phyloP scores from a whole-genome alignment of 2,888 invertebrate genomes.

The Oscheius sp. region DNA sequence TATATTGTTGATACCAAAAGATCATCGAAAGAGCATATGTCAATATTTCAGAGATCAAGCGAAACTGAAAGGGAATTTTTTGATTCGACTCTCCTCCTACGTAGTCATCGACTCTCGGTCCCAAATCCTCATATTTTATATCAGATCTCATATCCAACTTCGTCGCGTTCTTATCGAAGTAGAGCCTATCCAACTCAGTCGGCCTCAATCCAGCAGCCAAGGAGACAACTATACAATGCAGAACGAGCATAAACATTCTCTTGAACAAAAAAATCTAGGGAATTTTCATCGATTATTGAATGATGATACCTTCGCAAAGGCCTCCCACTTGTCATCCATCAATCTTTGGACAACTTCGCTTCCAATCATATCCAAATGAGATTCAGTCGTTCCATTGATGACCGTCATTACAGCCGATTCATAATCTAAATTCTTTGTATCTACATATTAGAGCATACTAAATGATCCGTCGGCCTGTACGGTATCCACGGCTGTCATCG shows the following conservation, averaged over 20 bases:
- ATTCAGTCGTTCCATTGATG: constrained; percentile 93
- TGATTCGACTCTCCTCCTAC: not conserved
- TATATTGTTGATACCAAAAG: constrained; percentile 89
- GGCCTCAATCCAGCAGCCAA: constrained; percentile 91
- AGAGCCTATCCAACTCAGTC: constrained; percentile 76
- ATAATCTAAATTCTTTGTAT: constrained; percentile 81
- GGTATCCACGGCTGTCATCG: constrained; percentile 93
- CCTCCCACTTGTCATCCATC: constrained; percentile 98
- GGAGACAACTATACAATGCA: constrained; percentile 87
- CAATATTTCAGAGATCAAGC: constrained; percentile 84
- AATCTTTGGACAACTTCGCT: constrained; percentile 96
- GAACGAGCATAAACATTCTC: constrained; percentile 84
- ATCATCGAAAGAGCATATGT: constrained; percentile 87
- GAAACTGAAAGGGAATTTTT: constrained; percentile 69
- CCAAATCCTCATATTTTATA: constrained; percentile 57
- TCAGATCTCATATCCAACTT: constrained; percentile 53
- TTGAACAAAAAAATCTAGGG: constrained; percentile 88
- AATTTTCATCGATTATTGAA: not conserved
- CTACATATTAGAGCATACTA: constrained; percentile 75
- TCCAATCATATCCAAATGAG: constrained; percentile 97
- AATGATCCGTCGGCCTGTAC: constrained; percentile 91
- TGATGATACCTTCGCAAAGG: constrained; percentile 84
- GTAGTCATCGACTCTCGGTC: constrained; percentile 19
- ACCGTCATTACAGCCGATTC: constrained; percentile 97
- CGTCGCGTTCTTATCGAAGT: constrained; percentile 36